phyloP scores from a whole-genome alignment of 2,888 invertebrate genomes.

The Hydrotaea cyrtoneurina region DNA sequence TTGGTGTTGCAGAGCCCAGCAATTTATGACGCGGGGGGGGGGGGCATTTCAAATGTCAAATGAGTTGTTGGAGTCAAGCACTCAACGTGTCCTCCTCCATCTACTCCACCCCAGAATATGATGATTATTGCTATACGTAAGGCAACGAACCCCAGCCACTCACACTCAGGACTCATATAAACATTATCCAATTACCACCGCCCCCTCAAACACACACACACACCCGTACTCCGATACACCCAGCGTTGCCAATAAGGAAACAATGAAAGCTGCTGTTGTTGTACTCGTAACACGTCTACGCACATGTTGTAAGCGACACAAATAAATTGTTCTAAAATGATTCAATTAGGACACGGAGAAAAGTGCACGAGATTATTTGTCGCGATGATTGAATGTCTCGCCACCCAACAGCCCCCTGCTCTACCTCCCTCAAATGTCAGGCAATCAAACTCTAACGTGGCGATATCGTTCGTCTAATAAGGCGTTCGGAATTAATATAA shows the following conservation, averaged over 20 bases:
- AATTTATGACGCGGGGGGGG: neutral
- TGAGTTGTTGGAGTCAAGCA: constrained; percentile 7
- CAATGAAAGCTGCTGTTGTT: neutral
- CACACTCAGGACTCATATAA: neutral
- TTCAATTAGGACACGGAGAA: constrained; percentile 68
- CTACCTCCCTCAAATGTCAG: neutral
- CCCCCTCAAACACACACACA: no score
- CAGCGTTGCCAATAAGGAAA: neutral
- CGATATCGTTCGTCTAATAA: constrained; percentile 44
- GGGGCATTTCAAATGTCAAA: neutral
- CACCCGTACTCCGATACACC: neutral
- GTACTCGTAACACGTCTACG: constrained; percentile 58
- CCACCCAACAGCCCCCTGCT: neutral
- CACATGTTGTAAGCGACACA: constrained; percentile 66
- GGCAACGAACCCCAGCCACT: neutral
- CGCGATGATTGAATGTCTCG: neutral
- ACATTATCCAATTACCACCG: no score
- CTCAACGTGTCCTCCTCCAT: neutral
- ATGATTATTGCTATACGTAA: constrained; percentile 4
- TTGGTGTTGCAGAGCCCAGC: neutral
- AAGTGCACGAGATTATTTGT: constrained; percentile 52
- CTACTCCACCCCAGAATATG: neutral
- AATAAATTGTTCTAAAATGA: constrained; percentile 70
- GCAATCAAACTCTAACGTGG: constrained; percentile 3
- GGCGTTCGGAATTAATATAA: constrained; percentile 58